Percentiles rank a stretch among this genome's conserved stretches.
phyloP scores from a whole-genome alignment of 2,888 invertebrate species.

The Bruchidius siliquastri region DNA sequence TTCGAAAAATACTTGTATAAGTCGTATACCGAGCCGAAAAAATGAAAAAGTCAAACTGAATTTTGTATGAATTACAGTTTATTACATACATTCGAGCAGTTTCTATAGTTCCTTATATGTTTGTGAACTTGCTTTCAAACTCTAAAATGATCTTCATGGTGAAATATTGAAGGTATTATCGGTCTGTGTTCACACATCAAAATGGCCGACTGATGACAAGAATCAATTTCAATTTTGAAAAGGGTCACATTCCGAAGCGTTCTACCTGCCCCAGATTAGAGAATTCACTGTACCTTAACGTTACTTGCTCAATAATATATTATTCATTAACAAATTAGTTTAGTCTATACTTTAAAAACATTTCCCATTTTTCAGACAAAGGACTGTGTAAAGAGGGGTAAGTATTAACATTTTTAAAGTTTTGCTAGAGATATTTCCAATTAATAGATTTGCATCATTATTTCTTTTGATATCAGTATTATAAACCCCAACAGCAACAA shows the following conservation, averaged over 20 bases:
- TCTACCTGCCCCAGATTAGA: conserved; percentile 2
- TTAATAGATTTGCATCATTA: background rate
- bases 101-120: background rate
- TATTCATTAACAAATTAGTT: background rate
- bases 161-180: background rate
- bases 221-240: conserved; percentile 43
- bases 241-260: conserved; percentile 19
- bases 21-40: background rate
- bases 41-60: background rate
- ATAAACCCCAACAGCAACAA: background rate
- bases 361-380: conserved; percentile 8
- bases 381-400: conserved; percentile 4
- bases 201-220: conserved; percentile 46
- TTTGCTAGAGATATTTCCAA: background rate
- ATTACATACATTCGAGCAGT: background rate
- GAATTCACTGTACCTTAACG: background rate
- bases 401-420: background rate
- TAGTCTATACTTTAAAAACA: background rate
- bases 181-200: conserved; percentile 30
- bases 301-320: background rate
- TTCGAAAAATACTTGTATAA: background rate
- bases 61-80: background rate
- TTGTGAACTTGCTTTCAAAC: background rate
- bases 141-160: background rate
- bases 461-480: background rate